phyloP scores from a whole-genome alignment of 2,888 invertebrate species.

The Psylliodes chrysocephalus region DNA sequence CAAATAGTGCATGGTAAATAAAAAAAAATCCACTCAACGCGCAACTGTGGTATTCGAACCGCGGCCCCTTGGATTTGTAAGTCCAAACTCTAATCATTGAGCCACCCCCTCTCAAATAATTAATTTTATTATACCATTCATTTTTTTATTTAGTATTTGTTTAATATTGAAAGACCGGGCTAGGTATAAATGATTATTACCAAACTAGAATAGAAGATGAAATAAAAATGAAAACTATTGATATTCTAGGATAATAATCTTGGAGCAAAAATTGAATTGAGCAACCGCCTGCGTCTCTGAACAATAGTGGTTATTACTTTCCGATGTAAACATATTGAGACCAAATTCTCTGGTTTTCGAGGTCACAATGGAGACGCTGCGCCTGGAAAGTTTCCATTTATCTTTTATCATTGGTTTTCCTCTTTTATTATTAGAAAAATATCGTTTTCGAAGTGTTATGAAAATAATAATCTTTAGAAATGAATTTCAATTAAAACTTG shows the following conservation, averaged over 20 bases:
- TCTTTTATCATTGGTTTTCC: not conserved
- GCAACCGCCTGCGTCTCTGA: no score
- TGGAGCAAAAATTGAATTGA: no score
- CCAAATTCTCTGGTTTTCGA: not conserved
- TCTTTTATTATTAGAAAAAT: slow-evolving; percentile 11
- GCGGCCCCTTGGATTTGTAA: no score
- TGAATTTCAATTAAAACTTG: slow-evolving; percentile 8
- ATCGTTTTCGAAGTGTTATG: slow-evolving; percentile 7
- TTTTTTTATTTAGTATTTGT: not conserved
- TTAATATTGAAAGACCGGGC: not conserved
- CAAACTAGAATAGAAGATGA: not conserved
- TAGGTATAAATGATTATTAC: not conserved
- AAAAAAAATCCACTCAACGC: no score
- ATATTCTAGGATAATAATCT: no score
- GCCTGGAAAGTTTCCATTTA: slow-evolving; percentile 11
- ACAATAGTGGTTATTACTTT: not conserved
- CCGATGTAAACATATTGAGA: not conserved
- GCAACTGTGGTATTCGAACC: no score
- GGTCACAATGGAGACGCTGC: slow-evolving; percentile 6
- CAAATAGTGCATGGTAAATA: no score
- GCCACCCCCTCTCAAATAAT: no score
- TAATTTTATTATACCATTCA: not conserved
- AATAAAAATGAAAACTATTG: not conserved
- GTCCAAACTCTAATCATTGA: no score
- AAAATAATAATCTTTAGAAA: slow-evolving; percentile 16